These are phyloP conservation scores for Pilophorus perplexus DNA, from an alignment of 2,888 invertebrate genomes.

Conservation along the genomic window DNA sequence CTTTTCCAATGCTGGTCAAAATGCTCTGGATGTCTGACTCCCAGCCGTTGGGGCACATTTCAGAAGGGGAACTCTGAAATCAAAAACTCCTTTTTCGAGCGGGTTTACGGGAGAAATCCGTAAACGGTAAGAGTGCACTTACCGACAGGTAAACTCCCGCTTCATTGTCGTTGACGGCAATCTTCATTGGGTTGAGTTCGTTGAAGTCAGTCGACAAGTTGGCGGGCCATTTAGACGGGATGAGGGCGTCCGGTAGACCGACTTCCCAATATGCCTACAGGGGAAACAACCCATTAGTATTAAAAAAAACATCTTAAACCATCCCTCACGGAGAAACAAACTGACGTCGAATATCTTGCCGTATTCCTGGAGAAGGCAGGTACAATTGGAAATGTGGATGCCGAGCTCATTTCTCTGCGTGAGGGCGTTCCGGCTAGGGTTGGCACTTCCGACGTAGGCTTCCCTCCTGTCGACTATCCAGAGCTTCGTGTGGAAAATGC, in stretches of 20 bases:
- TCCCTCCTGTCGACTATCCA: slow-evolving; percentile 88
- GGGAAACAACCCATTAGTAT: slow-evolving; percentile 41
- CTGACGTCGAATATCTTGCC: slow-evolving; percentile 86
- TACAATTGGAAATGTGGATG: slow-evolving; percentile 75
- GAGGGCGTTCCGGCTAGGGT: slow-evolving; percentile 95
- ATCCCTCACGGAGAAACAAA: neutral
- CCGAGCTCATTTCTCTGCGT: slow-evolving; percentile 95
- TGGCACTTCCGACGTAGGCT: slow-evolving; percentile 93
- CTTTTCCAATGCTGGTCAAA: slow-evolving; percentile 71
- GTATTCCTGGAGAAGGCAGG: slow-evolving; percentile 77
- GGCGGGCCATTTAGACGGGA: slow-evolving; percentile 79
- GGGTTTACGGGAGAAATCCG: too few species aligned
- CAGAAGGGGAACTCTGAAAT: slow-evolving; percentile 83
- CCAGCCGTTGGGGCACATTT: slow-evolving; percentile 76
- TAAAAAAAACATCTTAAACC: neutral
- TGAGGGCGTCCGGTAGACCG: slow-evolving; percentile 65
- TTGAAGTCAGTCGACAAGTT: slow-evolving; percentile 71
- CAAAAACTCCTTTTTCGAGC: too few species aligned
- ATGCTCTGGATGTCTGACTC: slow-evolving; percentile 84
- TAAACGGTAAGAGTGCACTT: too few species aligned
- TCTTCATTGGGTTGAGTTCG: slow-evolving; percentile 66
- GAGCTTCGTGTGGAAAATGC: slow-evolving; percentile 92
- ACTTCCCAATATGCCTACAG: slow-evolving; percentile 79
- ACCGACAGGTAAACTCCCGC: slow-evolving; percentile 66
- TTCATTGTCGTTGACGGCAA: slow-evolving; percentile 60